phyloP scores from a whole-genome alignment of 2,113 vertebrate genomes.

The Pangasianodon gigas region DNA sequence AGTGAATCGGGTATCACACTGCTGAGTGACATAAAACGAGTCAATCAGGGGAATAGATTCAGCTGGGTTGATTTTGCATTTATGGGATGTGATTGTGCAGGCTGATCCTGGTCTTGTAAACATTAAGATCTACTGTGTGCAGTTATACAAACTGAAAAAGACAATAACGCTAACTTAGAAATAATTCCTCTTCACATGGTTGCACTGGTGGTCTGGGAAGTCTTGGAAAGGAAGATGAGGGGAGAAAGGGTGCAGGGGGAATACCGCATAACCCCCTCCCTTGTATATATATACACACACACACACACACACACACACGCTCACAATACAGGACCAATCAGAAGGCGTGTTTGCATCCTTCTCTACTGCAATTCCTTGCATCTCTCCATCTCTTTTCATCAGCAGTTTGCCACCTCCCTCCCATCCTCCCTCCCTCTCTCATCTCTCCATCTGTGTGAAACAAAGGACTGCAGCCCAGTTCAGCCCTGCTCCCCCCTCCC shows the following conservation, averaged over 20 bases:
- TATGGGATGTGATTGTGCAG: not conserved
- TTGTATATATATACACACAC: constrained; percentile 13
- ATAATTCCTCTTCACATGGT: not conserved
- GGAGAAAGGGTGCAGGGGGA: constrained; percentile 6
- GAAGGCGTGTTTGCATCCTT: constrained; percentile 23
- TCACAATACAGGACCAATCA: constrained; percentile 25
- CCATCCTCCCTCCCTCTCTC: not conserved
- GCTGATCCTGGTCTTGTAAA: constrained; percentile 34
- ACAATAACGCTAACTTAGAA: not conserved
- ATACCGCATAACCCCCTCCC: constrained; percentile 23
- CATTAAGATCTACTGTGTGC: constrained; percentile 11
- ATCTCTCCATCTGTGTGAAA: constrained; percentile 52
- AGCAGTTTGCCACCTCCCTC: constrained; percentile 22
- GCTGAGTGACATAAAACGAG: constrained; percentile 5
- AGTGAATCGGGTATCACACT: constrained; percentile 9
- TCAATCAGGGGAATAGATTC: constrained; percentile 11
- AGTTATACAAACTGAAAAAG: not conserved
- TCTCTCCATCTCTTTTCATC: constrained; percentile 50
- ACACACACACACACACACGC: not conserved
- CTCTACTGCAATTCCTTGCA: constrained; percentile 43
- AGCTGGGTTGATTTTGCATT: constrained; percentile 13
- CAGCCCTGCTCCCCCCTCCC: not conserved
- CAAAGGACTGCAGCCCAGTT: constrained; percentile 52
- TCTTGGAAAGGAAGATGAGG: not conserved
- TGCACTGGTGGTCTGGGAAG: constrained; percentile 31